Evolutionary conservation across 2,797 vertebrate genomes (phyloP).

Genomic region (Sebastes trivittatus): DNA sequence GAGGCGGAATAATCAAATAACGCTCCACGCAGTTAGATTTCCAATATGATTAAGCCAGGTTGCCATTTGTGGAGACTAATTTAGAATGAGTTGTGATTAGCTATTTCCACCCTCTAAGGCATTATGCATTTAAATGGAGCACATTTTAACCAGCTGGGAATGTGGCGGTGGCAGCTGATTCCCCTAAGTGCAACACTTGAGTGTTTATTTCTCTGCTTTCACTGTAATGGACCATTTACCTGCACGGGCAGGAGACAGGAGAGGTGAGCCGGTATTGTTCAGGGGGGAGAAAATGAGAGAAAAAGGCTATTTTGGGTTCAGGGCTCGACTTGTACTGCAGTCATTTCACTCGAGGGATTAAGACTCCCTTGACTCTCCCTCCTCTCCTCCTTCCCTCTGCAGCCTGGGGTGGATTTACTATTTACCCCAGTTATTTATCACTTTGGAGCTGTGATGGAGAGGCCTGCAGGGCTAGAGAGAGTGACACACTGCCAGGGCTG

Average conservation of each 20-base stretch:
- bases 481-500: constrained; percentile 28
- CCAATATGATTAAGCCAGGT: constrained; percentile 55
- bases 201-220: constrained; percentile 45
- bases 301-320: constrained; percentile 34
- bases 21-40: constrained; percentile 39
- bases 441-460: constrained; percentile 44
- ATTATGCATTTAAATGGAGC: constrained; percentile 51
- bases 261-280: constrained; percentile 1
- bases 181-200: constrained; percentile 38
- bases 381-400: constrained; percentile 24
- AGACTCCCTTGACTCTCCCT: constrained; percentile 23
- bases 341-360: constrained; percentile 53
- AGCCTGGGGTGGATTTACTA: constrained; percentile 53
- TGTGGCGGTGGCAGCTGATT: constrained; percentile 47
- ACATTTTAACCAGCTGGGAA: constrained; percentile 51
- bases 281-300: constrained; percentile 6
- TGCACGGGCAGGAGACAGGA: constrained; percentile 15
- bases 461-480: constrained; percentile 32
- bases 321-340: constrained; percentile 46
- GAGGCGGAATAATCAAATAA: constrained; percentile 61
- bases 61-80: constrained; percentile 56
- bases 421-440: constrained; percentile 69
- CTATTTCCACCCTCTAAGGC: constrained; percentile 52
- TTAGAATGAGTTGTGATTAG: constrained; percentile 67
- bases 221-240: constrained; percentile 47